phyloP scores from a whole-genome alignment of 2,888 invertebrate genomes.

The Agrochola macilenta region DNA sequence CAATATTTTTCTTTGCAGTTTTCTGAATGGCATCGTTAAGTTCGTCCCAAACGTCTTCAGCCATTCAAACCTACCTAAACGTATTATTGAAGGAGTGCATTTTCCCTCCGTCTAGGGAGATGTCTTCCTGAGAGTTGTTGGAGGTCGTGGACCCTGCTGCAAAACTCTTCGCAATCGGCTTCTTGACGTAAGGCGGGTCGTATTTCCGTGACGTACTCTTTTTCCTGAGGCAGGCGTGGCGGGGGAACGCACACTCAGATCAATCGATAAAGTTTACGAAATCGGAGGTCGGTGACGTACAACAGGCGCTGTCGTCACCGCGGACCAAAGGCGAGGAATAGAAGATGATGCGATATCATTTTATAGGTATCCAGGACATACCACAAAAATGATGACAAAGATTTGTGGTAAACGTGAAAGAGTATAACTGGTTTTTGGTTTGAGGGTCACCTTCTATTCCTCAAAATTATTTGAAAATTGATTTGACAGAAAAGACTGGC shows the following conservation, averaged over 20 bases:
- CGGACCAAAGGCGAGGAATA: slow-evolving; percentile 66
- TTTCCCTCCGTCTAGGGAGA: slow-evolving; percentile 95
- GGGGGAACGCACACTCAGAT: slow-evolving; percentile 91
- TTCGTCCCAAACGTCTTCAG: slow-evolving; percentile 40
- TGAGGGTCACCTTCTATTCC: slow-evolving; percentile 68
- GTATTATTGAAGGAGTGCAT: slow-evolving; percentile 95
- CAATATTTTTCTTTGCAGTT: neutral
- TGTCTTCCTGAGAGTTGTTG: slow-evolving; percentile 95
- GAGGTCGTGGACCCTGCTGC: slow-evolving; percentile 91
- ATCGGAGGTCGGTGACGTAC: slow-evolving; percentile 67
- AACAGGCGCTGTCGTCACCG: slow-evolving; percentile 58
- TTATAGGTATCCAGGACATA: slow-evolving; percentile 2
- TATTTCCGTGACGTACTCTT: slow-evolving; percentile 97
- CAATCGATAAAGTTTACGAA: slow-evolving; percentile 89
- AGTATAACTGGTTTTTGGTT: neutral
- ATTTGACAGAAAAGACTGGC: slow-evolving; percentile 84
- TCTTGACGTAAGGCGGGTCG: slow-evolving; percentile 96
- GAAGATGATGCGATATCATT: slow-evolving; percentile 63
- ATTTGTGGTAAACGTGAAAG: neutral
- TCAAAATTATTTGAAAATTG: slow-evolving; percentile 67
- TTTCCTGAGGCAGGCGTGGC: slow-evolving; percentile 93
- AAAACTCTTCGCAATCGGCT: slow-evolving; percentile 94
- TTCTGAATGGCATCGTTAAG: slow-evolving; percentile 26
- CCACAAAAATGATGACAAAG: neutral
- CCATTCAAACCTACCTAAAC: slow-evolving; percentile 92